phyloP scores from a whole-genome alignment of 2,888 invertebrate species.

The Quadroppia sp. region DNA sequence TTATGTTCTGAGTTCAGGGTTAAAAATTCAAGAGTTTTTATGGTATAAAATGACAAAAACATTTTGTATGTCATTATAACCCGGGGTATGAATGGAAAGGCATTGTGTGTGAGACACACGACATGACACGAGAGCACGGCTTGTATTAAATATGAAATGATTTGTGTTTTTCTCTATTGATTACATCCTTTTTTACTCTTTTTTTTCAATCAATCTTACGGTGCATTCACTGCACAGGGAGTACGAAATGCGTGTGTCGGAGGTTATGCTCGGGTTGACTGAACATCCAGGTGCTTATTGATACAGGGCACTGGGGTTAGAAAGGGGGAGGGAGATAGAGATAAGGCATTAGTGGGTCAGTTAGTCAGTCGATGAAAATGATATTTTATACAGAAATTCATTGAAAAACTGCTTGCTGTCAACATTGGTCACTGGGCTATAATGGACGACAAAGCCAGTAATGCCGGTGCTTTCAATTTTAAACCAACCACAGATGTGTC shows the following conservation, averaged over 20 bases:
- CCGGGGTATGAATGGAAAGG: background rate
- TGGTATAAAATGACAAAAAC: background rate
- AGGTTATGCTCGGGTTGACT: slow-evolving; percentile 18
- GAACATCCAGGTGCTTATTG: slow-evolving; percentile 4
- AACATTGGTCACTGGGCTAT: background rate
- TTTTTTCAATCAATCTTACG: background rate
- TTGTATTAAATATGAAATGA: slow-evolving; percentile 2
- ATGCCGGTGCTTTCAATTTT: background rate
- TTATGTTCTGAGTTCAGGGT: background rate
- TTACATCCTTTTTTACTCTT: background rate
- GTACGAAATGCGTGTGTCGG: background rate
- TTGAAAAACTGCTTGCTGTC: slow-evolving; percentile 8
- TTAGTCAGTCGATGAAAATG: slow-evolving; percentile 1
- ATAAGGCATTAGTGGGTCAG: slow-evolving; percentile 11
- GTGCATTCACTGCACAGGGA: background rate
- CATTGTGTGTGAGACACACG: slow-evolving; percentile 10
- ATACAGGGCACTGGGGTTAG: background rate
- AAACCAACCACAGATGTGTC: slow-evolving; percentile 15
- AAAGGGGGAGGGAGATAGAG: background rate
- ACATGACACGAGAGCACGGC: background rate
- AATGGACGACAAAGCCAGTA: background rate
- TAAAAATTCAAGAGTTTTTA: background rate
- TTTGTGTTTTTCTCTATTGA: slow-evolving; percentile 9
- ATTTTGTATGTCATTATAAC: background rate
- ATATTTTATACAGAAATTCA: slow-evolving; percentile 4